Evolutionary conservation across 2,113 vertebrate species (phyloP).

Genomic region (Dicrurus megarhynchus): DNA sequence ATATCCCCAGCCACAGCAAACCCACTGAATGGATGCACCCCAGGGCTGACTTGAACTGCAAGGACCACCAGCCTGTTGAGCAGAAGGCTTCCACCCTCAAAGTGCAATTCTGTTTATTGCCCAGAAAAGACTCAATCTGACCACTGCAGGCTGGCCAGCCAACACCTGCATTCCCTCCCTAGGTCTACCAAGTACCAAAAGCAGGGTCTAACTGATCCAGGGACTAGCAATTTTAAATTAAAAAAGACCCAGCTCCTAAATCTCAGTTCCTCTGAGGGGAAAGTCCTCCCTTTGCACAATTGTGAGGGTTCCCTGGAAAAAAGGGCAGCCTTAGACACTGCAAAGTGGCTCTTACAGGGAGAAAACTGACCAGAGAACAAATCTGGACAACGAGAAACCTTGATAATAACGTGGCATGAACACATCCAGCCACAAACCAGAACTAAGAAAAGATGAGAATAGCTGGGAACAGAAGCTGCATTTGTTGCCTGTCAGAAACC

Average conservation of each 20-base stretch:
- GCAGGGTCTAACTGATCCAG: not conserved
- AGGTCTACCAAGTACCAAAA: not conserved
- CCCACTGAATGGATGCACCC: not conserved
- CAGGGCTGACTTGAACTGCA: not conserved
- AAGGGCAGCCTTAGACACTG: not conserved
- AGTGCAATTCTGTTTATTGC: not conserved
- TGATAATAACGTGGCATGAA: not conserved
- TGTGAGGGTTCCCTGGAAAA: not conserved
- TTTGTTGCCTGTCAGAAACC: slow-evolving; percentile 13
- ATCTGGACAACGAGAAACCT: not conserved
- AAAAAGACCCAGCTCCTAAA: not conserved
- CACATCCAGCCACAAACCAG: not conserved
- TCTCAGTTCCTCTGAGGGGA: not conserved
- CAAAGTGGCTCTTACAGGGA: not conserved
- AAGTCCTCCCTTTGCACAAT: not conserved
- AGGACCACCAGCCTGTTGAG: not conserved
- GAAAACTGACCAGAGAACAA: not conserved
- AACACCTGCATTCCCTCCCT: not conserved
- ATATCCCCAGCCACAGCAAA: not conserved
- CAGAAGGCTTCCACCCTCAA: not conserved
- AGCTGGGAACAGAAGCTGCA: slow-evolving; percentile 7
- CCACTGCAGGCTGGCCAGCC: not conserved
- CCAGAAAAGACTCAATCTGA: not conserved
- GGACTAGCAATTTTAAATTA: not conserved
- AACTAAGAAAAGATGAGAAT: not conserved